These are phyloP conservation scores for Choristoneura rosaceana DNA, from an alignment of 2,888 invertebrate species.

Conservation along the genomic window DNA sequence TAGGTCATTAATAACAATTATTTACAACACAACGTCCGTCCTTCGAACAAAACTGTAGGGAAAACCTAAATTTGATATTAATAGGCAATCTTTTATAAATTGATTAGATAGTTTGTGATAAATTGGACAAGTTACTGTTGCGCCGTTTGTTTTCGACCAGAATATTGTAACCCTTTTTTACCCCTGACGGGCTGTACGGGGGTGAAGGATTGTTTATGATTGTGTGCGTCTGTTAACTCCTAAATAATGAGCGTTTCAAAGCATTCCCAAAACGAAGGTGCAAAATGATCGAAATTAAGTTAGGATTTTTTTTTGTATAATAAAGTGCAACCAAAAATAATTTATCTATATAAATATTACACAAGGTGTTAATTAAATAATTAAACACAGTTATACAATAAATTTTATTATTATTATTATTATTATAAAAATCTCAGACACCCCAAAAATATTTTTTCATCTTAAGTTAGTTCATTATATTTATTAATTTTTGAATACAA, in stretches of 20 bases:
- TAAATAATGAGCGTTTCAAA: constrained; percentile 24
- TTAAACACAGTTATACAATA: no score
- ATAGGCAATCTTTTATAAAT: constrained; percentile 76
- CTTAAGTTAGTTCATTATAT: no score
- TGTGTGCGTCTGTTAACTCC: constrained; percentile 31
- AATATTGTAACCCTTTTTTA: constrained; percentile 44
- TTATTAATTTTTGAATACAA: no score
- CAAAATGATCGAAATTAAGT: not conserved
- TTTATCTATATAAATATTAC: no score
- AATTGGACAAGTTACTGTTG: constrained; percentile 66
- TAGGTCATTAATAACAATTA: constrained; percentile 84
- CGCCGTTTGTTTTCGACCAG: constrained; percentile 53
- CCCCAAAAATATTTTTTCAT: no score
- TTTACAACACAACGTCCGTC: constrained; percentile 80
- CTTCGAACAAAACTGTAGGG: constrained; percentile 76
- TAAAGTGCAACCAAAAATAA: no score
- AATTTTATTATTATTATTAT: no score
- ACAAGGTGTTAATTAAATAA: no score
- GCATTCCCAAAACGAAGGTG: not conserved
- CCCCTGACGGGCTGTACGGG: constrained; percentile 23
- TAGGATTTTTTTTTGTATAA: not conserved
- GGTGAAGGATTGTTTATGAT: constrained; percentile 32
- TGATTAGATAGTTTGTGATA: constrained; percentile 81
- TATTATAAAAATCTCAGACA: no score
- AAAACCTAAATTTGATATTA: constrained; percentile 80